phyloP scores from a whole-genome alignment of 2,113 vertebrate genomes.

The Ptychochromis oligacanthus region DNA sequence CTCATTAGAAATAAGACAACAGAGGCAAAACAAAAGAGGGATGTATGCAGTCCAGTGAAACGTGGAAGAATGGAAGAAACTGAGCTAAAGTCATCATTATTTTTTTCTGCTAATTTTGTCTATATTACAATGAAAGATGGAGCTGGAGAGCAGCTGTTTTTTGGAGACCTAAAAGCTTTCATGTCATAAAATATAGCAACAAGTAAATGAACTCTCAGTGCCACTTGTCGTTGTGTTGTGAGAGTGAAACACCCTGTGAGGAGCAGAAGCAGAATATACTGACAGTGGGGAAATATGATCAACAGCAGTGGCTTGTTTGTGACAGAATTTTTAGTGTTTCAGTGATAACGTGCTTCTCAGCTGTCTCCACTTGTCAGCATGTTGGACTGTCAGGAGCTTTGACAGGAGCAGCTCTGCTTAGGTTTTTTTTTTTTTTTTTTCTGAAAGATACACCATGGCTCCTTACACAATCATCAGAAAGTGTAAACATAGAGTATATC shows the following conservation, averaged over 20 bases:
- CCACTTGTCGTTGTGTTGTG: neutral
- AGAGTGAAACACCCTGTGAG: slow-evolving; percentile 5
- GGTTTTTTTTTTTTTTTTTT: neutral
- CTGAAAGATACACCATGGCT: neutral
- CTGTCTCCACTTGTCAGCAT: slow-evolving; percentile 34
- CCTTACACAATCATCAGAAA: slow-evolving; percentile 10
- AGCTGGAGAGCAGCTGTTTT: neutral
- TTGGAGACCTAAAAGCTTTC: neutral
- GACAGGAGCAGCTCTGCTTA: neutral
- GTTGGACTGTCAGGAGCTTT: slow-evolving; percentile 11
- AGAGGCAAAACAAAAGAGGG: slow-evolving; percentile 39
- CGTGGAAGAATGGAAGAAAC: slow-evolving; percentile 16
- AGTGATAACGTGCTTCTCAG: slow-evolving; percentile 14
- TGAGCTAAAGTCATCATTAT: slow-evolving; percentile 9
- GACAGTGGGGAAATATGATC: slow-evolving; percentile 20
- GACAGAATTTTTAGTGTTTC: slow-evolving; percentile 29
- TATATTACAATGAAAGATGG: neutral
- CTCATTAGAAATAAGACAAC: slow-evolving; percentile 63
- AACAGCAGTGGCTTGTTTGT: slow-evolving; percentile 29
- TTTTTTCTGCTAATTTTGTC: neutral
- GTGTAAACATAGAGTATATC: slow-evolving; percentile 34
- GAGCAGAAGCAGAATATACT: neutral
- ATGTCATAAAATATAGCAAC: slow-evolving; percentile 10
- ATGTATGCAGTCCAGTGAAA: slow-evolving; percentile 19
- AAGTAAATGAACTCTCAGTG: neutral